Evolutionary conservation across 2,797 vertebrate species (phyloP).

Genomic region (Labroides dimidiatus): DNA sequence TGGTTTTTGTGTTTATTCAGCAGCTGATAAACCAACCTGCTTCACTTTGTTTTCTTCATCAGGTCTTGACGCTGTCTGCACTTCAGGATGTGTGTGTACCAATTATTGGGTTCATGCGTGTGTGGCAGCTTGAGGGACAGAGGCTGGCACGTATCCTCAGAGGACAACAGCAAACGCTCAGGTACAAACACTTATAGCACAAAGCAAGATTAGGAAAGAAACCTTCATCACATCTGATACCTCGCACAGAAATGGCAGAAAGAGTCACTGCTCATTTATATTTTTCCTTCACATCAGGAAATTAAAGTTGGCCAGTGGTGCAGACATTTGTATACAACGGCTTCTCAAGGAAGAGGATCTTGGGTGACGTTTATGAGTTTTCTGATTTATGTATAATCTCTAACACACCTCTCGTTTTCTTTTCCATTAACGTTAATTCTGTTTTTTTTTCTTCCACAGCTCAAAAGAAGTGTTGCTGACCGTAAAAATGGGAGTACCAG

Average conservation of each 20-base stretch:
- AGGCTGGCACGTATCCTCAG: conserved; percentile 84
- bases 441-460: conserved; percentile 48
- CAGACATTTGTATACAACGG: conserved; percentile 88
- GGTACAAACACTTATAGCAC: conserved; percentile 66
- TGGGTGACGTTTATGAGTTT: conserved; percentile 84
- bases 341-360: conserved; percentile 89
- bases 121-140: conserved; percentile 89
- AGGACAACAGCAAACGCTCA: conserved; percentile 82
- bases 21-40: neutral
- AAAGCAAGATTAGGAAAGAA: too few relatives aligned
- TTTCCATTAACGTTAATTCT: neutral
- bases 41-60: conserved; percentile 17
- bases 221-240: too few relatives aligned
- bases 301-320: conserved; percentile 85
- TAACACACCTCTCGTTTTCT: neutral
- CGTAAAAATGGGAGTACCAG: conserved; percentile 88
- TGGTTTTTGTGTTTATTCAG: neutral
- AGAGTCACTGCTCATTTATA: neutral
- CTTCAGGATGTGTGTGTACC: conserved; percentile 81
- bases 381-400: neutral
- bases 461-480: conserved; percentile 88
- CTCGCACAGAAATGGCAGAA: neutral
- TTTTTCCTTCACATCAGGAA: conserved; percentile 82
- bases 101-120: conserved; percentile 85
- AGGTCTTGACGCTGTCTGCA: conserved; percentile 88